These are phyloP conservation scores for Sarcophaga rosellei DNA, from an alignment of 2,888 invertebrate genomes.

Conservation along the genomic window DNA sequence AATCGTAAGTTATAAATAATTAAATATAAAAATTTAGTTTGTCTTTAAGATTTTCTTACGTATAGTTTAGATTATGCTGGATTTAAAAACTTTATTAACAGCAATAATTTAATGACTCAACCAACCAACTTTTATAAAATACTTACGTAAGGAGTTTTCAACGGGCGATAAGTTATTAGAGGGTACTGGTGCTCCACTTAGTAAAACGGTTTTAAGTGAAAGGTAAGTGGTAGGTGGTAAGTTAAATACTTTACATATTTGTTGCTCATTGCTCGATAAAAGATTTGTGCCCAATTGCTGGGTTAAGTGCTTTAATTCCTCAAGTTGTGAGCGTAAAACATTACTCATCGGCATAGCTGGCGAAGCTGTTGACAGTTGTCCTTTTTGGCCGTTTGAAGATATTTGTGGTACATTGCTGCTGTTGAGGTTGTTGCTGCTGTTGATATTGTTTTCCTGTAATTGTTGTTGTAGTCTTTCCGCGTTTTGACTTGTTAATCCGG, in stretches of 20 bases:
- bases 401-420: slow-evolving; percentile 49
- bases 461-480: slow-evolving; percentile 50
- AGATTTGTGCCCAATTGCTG: slow-evolving; percentile 82
- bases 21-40: neutral
- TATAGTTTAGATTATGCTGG: too few species aligned
- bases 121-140: slow-evolving; percentile 81
- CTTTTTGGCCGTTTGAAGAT: slow-evolving; percentile 59
- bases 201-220: slow-evolving; percentile 92
- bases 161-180: slow-evolving; percentile 74
- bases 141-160: slow-evolving; percentile 82
- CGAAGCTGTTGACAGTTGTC: slow-evolving; percentile 63
- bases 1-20: too few species aligned
- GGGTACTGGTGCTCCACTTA: slow-evolving; percentile 81
- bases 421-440: slow-evolving; percentile 61
- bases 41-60: neutral
- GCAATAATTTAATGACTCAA: slow-evolving; percentile 75
- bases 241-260: slow-evolving; percentile 89
- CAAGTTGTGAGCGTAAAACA: slow-evolving; percentile 82
- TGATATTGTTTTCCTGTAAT: slow-evolving; percentile 67
- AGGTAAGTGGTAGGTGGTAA: slow-evolving; percentile 93
- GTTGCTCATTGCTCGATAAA: slow-evolving; percentile 86
- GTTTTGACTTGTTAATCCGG: slow-evolving; percentile 65
- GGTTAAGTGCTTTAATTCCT: slow-evolving; percentile 76
- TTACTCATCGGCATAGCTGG: slow-evolving; percentile 81
- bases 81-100: neutral